Base-by-base conservation (phyloP, 2,888 invertebrate genomes). In the Ischnura elegans region DNA sequence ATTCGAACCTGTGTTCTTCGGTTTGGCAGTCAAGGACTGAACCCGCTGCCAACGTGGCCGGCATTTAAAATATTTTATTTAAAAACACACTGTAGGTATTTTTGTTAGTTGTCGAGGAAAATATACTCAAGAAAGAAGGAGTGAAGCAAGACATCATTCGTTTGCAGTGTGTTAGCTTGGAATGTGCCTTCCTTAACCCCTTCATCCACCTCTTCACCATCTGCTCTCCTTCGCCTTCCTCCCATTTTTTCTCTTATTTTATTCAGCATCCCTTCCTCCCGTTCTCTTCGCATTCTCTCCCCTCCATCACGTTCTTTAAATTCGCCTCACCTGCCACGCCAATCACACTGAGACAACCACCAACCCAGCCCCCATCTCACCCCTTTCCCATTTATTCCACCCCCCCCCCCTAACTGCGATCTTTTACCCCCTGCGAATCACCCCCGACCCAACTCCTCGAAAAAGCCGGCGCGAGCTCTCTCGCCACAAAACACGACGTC, bases 261-360 rank as follows among this genome's bases (percentile, higher is more conserved):
- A 8, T 25, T 43, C 86, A 86, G 86, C 46, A 6, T 43, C 46
- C 45, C 46, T 25, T 43, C 46, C 45, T 45, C 25, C 46, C n/a
- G 45, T 86, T 21, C 45, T 21, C 86, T n/a, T 36, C 46, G 45
- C 2, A 29, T 13, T 25, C 25, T 25, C 19, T n/a, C 21, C 36
- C 85, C 85, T 76, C 86, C n/a, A 46, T 36, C 86, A 25, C 21
- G 43, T 46, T 46, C 86, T 87, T 87, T 87, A 87, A 87, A 87
- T 87, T 87, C 87, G 87, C 87, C 87, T 87, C 45, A 87, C 87
- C 87, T 87, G 87, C 87, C 87, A 87, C 87, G 87, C 87, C 87
- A 87, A 87, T 87, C 87, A 87, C 87, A 51, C 87, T 10, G 19
- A 10, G 13, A 76, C 76, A 36, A 29, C 36, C 66, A n/a, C 66